Conservation (phyloP, 2,888 invertebrate species). For the Stegana nigrithorax region DNA sequence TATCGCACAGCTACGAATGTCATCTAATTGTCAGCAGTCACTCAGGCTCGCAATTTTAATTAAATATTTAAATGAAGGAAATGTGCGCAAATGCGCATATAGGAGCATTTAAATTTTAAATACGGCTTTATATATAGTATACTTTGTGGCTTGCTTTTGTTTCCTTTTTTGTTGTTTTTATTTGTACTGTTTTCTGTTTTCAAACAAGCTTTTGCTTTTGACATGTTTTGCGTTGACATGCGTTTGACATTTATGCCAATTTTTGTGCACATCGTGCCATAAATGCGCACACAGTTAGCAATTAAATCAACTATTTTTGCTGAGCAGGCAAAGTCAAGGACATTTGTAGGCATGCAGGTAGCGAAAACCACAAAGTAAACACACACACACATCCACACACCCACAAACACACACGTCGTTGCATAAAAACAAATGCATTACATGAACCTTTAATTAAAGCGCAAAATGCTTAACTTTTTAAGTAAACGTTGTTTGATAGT, state of each 20-base stretch:
- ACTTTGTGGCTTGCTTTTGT: no score
- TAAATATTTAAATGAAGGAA: slow-evolving; percentile 8
- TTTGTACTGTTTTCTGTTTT: no score
- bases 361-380: background rate
- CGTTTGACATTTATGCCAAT: no score
- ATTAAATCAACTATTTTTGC: slow-evolving; percentile 3
- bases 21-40: background rate
- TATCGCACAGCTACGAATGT: background rate
- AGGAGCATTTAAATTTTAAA: no score
- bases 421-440: background rate
- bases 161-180: no score
- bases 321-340: slow-evolving; percentile 7
- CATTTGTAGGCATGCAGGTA: background rate
- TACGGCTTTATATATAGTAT: no score
- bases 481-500: background rate
- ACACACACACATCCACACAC: no score
- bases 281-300: slow-evolving; percentile 4
- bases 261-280: no score
- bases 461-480: no score
- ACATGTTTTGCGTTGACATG: no score
- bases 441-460: slow-evolving; percentile 3
- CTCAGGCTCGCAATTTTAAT: slow-evolving; percentile 3
- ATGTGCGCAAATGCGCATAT: background rate
- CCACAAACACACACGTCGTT: no score
- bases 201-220: no score